A percentile compares a stretch with the other conserved stretches of the same genome.
phyloP scores from a whole-genome alignment of 2,113 vertebrate species.

The Myotis lucifugus region DNA sequence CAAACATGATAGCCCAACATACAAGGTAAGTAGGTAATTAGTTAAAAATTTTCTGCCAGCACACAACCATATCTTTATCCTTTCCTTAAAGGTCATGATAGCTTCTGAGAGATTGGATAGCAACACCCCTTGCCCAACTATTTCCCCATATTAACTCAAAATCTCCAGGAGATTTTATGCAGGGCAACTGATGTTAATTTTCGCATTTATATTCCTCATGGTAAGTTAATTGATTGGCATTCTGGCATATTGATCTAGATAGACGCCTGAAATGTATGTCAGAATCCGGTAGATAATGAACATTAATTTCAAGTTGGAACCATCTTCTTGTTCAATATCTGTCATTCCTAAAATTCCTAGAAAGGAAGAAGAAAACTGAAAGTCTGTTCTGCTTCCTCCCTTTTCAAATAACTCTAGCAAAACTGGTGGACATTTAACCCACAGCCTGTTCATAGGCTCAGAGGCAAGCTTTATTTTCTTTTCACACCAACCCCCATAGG shows the following conservation, averaged over 20 bases:
- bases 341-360: not conserved
- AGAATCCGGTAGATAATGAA: not conserved
- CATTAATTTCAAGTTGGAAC: not conserved
- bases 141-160: not conserved
- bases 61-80: not conserved
- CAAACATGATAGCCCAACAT: conserved; percentile 91
- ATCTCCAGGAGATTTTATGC: not conserved
- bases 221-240: not conserved
- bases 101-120: not conserved
- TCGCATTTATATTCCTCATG: not conserved
- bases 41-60: not conserved
- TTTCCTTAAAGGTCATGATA: not conserved
- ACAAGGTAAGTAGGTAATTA: conserved; percentile 88
- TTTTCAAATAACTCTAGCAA: not conserved
- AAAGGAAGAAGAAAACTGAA: conserved; percentile 4
- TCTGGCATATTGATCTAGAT: not conserved
- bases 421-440: not conserved
- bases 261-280: not conserved
- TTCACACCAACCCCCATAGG: not conserved
- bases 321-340: not conserved
- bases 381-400: not conserved
- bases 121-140: not conserved
- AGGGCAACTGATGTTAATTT: not conserved
- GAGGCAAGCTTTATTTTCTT: not conserved
- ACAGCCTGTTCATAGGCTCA: not conserved